A percentile compares a stretch with the other conserved stretches of the same genome.
Conservation (phyloP, 2,797 vertebrate genomes). For the Darevskia nairensis region DNA sequence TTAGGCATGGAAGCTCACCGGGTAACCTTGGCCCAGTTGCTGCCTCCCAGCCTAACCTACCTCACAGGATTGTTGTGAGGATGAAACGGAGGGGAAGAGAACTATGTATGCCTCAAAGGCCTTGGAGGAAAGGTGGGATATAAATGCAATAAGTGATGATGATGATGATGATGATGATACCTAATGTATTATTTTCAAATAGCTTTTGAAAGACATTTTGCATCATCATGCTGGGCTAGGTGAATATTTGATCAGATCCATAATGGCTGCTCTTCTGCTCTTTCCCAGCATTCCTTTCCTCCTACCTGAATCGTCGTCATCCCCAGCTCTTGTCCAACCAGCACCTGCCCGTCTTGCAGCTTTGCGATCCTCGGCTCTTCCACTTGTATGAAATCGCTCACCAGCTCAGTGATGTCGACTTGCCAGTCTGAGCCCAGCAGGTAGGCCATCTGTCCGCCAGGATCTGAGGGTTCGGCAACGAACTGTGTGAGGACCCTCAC, state of each 20-base stretch:
- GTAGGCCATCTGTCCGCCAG: conserved; percentile 78
- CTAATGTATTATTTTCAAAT: too few relatives aligned
- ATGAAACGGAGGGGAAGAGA: too few relatives aligned
- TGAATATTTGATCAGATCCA: not conserved
- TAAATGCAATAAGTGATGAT: too few relatives aligned
- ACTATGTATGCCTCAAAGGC: too few relatives aligned
- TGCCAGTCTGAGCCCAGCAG: conserved; percentile 95
- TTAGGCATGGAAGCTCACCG: too few relatives aligned
- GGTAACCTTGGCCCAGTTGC: too few relatives aligned
- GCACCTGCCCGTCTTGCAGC: conserved; percentile 85
- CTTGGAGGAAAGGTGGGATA: too few relatives aligned
- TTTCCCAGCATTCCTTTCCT: fast-evolving
- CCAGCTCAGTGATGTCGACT: conserved; percentile 90
- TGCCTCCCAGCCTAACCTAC: too few relatives aligned
- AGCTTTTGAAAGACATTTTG: not conserved
- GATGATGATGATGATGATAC: too few relatives aligned
- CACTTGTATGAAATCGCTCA: conserved; percentile 91
- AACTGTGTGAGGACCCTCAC: conserved; percentile 92
- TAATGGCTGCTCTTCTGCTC: not conserved
- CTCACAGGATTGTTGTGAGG: too few relatives aligned
- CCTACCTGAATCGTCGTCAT: conserved; percentile 92
- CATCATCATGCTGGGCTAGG: not conserved
- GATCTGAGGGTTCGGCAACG: conserved; percentile 84
- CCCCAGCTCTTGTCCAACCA: conserved; percentile 89
- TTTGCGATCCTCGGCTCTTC: conserved; percentile 88